Evolutionary conservation across 2,888 invertebrate species (phyloP).

Genomic region (Drosophila acutilabella): DNA sequence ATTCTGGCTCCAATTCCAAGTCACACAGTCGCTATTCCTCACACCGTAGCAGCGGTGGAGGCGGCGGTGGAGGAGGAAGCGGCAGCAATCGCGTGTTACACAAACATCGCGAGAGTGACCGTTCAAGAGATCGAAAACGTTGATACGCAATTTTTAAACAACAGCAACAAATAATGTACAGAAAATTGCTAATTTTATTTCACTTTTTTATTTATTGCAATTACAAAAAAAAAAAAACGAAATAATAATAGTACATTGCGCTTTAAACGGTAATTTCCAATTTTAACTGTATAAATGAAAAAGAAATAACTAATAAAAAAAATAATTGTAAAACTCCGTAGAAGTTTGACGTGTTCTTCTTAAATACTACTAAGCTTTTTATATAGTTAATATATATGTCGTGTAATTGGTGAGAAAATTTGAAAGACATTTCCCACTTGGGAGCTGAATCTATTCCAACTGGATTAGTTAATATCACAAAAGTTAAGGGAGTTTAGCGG

Average conservation of each 20-base stretch:
- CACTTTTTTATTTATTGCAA: constrained; percentile 31
- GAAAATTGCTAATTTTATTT: constrained; percentile 20
- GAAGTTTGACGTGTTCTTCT: neutral
- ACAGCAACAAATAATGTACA: neutral
- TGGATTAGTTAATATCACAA: constrained; percentile 6
- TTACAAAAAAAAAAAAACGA: constrained; percentile 9
- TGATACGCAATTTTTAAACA: constrained; percentile 40
- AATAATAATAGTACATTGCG: constrained; percentile 6
- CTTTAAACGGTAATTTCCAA: constrained; percentile 25
- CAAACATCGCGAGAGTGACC: constrained; percentile 82
- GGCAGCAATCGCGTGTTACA: constrained; percentile 70
- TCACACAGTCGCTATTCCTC: constrained; percentile 83
- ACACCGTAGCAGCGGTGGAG: constrained; percentile 74
- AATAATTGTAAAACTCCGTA: constrained; percentile 47
- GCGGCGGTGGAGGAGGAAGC: constrained; percentile 29
- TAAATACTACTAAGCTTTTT: constrained; percentile 4
- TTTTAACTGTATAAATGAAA: constrained; percentile 31
- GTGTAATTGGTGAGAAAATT: neutral
- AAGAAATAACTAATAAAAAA: constrained; percentile 39
- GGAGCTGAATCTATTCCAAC: neutral
- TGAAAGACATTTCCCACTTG: neutral
- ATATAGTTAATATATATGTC: neutral
- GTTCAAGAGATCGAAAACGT: constrained; percentile 83
- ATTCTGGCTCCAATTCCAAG: constrained; percentile 74
- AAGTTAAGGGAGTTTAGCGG: neutral